Evolutionary conservation across 2,888 invertebrate species (phyloP), one percentile per base, ranked within the genome.

Genomic region (Chelonus formosanus): DNA sequence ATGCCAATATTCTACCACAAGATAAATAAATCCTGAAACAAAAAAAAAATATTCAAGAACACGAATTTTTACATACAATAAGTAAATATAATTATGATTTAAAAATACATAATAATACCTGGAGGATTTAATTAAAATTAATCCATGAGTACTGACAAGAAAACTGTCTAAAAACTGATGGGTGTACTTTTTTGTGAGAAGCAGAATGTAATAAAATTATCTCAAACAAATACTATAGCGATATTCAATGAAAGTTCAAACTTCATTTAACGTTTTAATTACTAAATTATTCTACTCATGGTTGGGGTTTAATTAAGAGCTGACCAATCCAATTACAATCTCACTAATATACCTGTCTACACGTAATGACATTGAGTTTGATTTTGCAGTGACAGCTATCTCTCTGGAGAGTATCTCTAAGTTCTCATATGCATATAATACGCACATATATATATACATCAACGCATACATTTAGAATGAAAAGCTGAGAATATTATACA

Each of bases 291-390:
- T 36, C 10, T 54, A 43, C 20, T 44, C 44, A 45, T 56, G 32
- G 8, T 31, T 43, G 44, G 43, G 56, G 40, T 56, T 56, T 34
- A 56, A 56, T 56, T 60, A 48, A n/a, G 35, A 48, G 10, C 50
- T 60, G 36, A 52, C 36, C 60, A 60, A 60, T 50, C 10, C 32
- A 60, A 60, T 60, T 60, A 50, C 50, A 47, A 10, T n/a, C 48
- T 48, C 31, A 50, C 50, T 52, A 60, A 48, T 50, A 60, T 60
- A 20, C 48, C 48, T 48, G 48, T 48, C 20, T 48, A 48, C 48
- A n/a, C 20, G 48, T 48, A 40, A 50, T 48, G 36, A 60, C 36
- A 60, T 35, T 20, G n/a, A 60, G 50, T 20, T 60, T 35, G 50
- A 48, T 50, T 60, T 48, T 36, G 50, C 35, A 45, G 44, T 60